Percentiles rank a stretch among this genome's conserved stretches.
These are phyloP conservation scores for Holothuria leucospilota DNA, from an alignment of 53 echinoderm and acorn worm species.

Conservation along the genomic window DNA sequence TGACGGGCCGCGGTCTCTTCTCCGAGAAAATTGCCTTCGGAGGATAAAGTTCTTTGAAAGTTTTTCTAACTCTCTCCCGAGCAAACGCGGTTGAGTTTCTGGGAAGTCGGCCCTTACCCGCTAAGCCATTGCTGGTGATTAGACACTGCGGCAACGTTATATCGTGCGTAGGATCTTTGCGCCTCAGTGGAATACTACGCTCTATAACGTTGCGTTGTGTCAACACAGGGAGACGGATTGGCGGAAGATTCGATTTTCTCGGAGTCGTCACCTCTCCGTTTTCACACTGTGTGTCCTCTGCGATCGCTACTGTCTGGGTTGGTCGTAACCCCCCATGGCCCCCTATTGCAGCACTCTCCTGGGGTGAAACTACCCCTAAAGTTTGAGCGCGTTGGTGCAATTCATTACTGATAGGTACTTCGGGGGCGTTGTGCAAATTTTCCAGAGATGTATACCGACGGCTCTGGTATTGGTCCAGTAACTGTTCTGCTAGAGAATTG, in stretches of 20 bases:
- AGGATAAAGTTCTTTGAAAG: slow-evolving; percentile 8
- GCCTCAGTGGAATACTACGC: slow-evolving; percentile 32
- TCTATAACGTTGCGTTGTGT: not conserved
- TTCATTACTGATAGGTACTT: slow-evolving; percentile 1
- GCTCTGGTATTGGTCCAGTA: not conserved
- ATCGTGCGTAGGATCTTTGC: slow-evolving; percentile 20
- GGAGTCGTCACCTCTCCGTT: not conserved
- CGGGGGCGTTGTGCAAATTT: not conserved
- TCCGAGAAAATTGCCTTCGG: slow-evolving; percentile 14
- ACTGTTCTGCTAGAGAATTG: slow-evolving; percentile 19
- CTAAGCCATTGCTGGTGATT: not conserved
- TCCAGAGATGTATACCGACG: not conserved
- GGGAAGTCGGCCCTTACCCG: not conserved
- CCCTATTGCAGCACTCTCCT: slow-evolving; percentile 9
- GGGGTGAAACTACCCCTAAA: slow-evolving; percentile 21
- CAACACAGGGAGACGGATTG: slow-evolving; percentile 1
- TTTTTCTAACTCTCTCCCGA: not conserved
- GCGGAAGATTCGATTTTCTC: not conserved
- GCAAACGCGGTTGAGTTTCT: slow-evolving; percentile 11
- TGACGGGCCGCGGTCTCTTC: slow-evolving; percentile 1
- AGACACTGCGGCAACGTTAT: slow-evolving; percentile 23
- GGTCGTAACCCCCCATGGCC: slow-evolving; percentile 30
- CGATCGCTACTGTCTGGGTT: too few species aligned
- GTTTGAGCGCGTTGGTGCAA: slow-evolving; percentile 24
- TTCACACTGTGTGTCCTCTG: not conserved